Conservation (phyloP, 2,113 vertebrate species). For the Camarhynchus parvulus region DNA sequence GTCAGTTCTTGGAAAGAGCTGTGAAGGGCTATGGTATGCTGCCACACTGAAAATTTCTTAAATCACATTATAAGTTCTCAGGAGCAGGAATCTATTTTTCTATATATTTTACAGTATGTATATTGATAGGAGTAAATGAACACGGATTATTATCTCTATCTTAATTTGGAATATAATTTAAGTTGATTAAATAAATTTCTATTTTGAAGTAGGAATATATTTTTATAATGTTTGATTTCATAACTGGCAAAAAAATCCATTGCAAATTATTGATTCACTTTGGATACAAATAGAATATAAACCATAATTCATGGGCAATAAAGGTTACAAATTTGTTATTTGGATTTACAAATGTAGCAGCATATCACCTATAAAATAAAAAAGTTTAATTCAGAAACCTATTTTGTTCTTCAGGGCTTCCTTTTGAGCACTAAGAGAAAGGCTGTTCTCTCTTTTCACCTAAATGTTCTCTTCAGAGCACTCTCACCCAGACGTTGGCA, state of each 20-base stretch:
- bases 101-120: background rate
- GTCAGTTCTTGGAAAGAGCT: background rate
- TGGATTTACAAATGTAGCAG: background rate
- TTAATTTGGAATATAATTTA: constrained; percentile 16
- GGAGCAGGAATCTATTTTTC: background rate
- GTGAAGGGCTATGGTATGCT: background rate
- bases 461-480: background rate
- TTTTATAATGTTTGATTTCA: background rate
- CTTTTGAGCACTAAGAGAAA: background rate
- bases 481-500: background rate
- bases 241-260: background rate
- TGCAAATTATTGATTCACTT: background rate
- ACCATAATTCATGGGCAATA: background rate
- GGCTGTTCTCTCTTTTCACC: background rate
- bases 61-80: background rate
- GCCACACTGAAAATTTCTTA: background rate
- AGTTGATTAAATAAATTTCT: background rate
- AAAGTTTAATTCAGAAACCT: background rate
- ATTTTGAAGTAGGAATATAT: background rate
- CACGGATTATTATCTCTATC: background rate
- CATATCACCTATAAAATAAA: background rate
- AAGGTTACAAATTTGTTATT: background rate
- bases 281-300: background rate
- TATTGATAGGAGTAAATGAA: background rate
- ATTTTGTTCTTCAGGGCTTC: background rate